These are phyloP conservation scores for Automeris io DNA, from an alignment of 2,888 invertebrate species.

Conservation along the genomic window DNA sequence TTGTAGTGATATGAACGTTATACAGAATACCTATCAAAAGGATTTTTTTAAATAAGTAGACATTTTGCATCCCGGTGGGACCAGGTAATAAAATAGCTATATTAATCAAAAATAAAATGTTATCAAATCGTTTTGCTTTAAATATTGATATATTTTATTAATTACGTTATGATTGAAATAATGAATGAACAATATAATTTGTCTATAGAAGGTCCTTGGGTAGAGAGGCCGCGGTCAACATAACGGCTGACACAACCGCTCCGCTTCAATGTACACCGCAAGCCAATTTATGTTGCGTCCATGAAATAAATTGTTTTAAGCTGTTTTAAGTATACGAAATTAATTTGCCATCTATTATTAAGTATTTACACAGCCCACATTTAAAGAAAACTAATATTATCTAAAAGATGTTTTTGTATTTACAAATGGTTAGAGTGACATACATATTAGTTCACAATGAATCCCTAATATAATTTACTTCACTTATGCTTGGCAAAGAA, in stretches of 20 bases:
- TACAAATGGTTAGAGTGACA: neutral
- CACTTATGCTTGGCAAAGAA: too few species aligned
- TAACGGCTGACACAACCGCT: conserved; percentile 34
- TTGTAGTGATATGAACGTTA: too few species aligned
- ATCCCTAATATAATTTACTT: too few species aligned
- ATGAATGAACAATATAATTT: conserved; percentile 45
- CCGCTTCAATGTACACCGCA: conserved; percentile 31
- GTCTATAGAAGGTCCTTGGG: conserved; percentile 23
- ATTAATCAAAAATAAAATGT: too few species aligned
- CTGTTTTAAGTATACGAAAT: conserved; percentile 15
- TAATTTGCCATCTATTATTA: conserved; percentile 8
- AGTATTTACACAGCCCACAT: neutral
- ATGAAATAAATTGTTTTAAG: conserved; percentile 27
- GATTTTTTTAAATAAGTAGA: too few species aligned
- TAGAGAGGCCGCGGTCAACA: conserved; percentile 28
- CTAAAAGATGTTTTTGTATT: neutral
- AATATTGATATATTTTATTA: neutral
- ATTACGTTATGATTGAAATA: conserved; percentile 15
- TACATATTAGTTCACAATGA: too few species aligned
- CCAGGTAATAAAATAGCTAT: too few species aligned
- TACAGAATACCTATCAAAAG: too few species aligned
- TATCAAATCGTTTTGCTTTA: too few species aligned
- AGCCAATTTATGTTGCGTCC: conserved; percentile 35
- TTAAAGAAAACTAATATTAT: neutral
- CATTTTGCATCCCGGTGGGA: too few species aligned